Evolutionary conservation across 2,113 vertebrate species (phyloP), one percentile per base, ranked within the genome.

Genomic region (Galemys pyrenaicus): DNA sequence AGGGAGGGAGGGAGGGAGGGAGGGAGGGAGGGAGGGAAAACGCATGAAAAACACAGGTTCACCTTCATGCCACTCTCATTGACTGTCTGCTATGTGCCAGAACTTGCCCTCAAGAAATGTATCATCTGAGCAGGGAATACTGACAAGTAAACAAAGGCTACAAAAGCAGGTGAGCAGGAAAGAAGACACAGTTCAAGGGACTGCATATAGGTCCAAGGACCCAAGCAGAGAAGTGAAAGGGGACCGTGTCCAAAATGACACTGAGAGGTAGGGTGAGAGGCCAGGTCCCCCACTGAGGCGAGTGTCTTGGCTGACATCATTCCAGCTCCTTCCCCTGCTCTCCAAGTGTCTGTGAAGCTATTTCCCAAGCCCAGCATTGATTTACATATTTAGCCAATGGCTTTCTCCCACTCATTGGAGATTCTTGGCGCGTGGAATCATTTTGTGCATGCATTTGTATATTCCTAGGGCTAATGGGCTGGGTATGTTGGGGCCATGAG

Each of bases 221-320:
- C 46, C 26, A 10, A 62, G 35, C 16, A 60, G 39, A 88, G 80
- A 58, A 28, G 15, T 5, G 16, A n/a, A 73, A 71, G 35, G 44
- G 16, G 32, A 1, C 85, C 85, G 17, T 35, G 15, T 80, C 71
- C 86, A 75, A n/a, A 70, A 20, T n/a, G 83, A 83, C 74, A 9
- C 13, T 0, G 15, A 87, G 26, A 75, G 32, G 20, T 2, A 82
- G 30, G 62, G 35, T 26, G 39, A 39, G 78, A 44, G 26, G 6
- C 5, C 41, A 10, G 3, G 30, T 41, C 70, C 28, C 41, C 9
- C 12, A 3, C 39, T 5, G 54, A 77, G 75, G 68, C 26, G 10
- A 3, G 0, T 13, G 3, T 32, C 41, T 1, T 0, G 1, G 22
- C n/a, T 20, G 8, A 28, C 28, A n/a, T 35, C 51, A 75, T 91